Evolutionary conservation across 1,140 invertebrate genomes (phyloP), one percentile per base, ranked within the genome.

Genomic region (Drosophila nigromelanica): DNA sequence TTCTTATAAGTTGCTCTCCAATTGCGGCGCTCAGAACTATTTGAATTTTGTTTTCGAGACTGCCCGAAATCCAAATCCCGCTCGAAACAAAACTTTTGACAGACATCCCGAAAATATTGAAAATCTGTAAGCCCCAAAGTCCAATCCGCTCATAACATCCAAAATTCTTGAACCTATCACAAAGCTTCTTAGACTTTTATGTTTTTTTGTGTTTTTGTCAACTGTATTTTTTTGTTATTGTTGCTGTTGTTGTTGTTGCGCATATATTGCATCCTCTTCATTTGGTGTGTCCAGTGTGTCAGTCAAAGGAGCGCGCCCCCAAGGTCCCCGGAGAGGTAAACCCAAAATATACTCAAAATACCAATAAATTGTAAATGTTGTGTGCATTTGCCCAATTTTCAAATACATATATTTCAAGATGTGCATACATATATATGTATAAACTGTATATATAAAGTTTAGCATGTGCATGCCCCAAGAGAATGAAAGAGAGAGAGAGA

Each of bases 291-390:
- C 79, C 69, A 56, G 66, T 68, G 83, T 87, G 79, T 87, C 82
- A 87, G 82, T 87, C 82, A 82, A 85, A 86, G 82, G 82, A 85
- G 76, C 77, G 59, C 56, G 47, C 60, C 64, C 61, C 64, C 27
- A 68, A 63, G 76, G 78, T 71, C 43, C 76, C 83, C 74, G 61
- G 61, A 79, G 82, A 87, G 82, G 82, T 87, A 87, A 87, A 89
- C 67, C 66, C 70, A 54, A 60, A 76, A 59, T 69, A 52, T 76
- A 61, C 80, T 87, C 78, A 81, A 86, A 76, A 77, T 80, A 76
- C 77, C 69, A 83, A 83, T 79, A 90, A 89, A 85, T 89, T 52
- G 81, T 89, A 89, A 89, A 79, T 89, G 82, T 89, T 89, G 85
- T 89, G 68, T 73, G 85, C 80, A 73, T 89, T 70, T 76, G 54